Evolutionary conservation across 1,140 invertebrate species (phyloP).

Genomic region (Eriosoma lanigerum): DNA sequence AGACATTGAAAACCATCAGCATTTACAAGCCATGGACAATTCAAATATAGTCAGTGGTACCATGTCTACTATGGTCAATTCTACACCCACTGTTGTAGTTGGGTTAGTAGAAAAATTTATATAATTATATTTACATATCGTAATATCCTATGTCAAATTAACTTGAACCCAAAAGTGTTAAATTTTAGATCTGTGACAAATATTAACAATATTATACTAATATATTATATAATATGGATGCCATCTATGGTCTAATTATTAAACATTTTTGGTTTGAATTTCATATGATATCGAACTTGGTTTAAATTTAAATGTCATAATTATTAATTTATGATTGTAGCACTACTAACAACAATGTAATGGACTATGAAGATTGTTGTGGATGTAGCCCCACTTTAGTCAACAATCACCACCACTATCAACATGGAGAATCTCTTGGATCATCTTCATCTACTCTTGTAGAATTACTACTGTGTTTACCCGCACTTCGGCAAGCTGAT

Average conservation of each 20-base stretch:
- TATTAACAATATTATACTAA: no score
- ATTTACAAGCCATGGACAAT: neutral
- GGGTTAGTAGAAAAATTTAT: slow-evolving; percentile 3
- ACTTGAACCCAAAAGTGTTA: no score
- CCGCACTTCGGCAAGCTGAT: slow-evolving; percentile 86
- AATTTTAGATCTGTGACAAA: no score
- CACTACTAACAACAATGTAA: neutral
- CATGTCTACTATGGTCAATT: neutral
- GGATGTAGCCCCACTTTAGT: neutral
- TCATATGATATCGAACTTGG: no score
- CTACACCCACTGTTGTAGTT: neutral
- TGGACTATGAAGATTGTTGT: neutral
- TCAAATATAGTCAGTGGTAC: neutral
- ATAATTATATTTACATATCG: neutral
- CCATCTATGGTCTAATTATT: no score
- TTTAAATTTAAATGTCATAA: no score
- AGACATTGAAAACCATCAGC: neutral
- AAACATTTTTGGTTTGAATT: no score
- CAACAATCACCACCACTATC: neutral
- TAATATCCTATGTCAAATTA: no score
- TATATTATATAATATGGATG: no score
- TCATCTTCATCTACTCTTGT: neutral
- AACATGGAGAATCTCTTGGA: neutral
- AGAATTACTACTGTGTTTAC: slow-evolving; percentile 82
- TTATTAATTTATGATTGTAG: neutral